Percentiles rank a stretch among this genome's conserved stretches.
Evolutionary conservation across 1,140 invertebrate genomes (phyloP).

Genomic region (Philotrypesis tridentata): DNA sequence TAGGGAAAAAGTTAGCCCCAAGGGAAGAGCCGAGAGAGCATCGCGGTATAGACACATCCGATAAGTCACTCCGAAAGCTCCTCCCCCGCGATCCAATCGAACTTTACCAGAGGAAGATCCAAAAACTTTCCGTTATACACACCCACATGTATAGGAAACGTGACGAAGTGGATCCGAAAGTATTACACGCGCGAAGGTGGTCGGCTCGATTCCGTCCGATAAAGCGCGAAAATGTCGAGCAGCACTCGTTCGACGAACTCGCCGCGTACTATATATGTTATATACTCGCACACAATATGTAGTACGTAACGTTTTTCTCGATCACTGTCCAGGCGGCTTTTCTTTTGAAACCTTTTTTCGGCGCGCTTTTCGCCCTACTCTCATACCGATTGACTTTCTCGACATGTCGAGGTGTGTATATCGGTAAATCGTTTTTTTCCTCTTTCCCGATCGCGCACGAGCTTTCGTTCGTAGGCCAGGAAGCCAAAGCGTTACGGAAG

Average conservation of each 20-base stretch:
- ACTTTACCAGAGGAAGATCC: not conserved
- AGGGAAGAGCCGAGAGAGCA: not conserved
- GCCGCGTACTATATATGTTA: too few relatives aligned
- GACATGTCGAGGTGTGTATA: too few relatives aligned
- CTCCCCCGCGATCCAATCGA: not conserved
- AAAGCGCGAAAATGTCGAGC: slow-evolving; percentile 6
- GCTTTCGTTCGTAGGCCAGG: too few relatives aligned
- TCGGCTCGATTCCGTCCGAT: not conserved
- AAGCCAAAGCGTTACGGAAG: not conserved
- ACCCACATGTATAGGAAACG: too few relatives aligned
- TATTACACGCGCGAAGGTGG: not conserved
- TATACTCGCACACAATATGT: too few relatives aligned
- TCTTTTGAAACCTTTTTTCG: not conserved
- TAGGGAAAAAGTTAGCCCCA: not conserved
- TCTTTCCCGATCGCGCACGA: not conserved
- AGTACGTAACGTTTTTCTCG: too few relatives aligned
- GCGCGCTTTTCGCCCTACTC: not conserved
- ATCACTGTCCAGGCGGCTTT: not conserved
- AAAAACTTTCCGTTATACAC: slow-evolving; percentile 9
- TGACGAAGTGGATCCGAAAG: slow-evolving; percentile 2
- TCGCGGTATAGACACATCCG: too few relatives aligned
- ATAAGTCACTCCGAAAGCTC: not conserved
- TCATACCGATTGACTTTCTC: not conserved
- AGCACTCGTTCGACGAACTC: not conserved
- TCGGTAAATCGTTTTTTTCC: not conserved